A percentile compares a stretch with the other conserved stretches of the same genome.
phyloP scores from a whole-genome alignment of 2,888 invertebrate genomes.

The Trissonchulus sp. region DNA sequence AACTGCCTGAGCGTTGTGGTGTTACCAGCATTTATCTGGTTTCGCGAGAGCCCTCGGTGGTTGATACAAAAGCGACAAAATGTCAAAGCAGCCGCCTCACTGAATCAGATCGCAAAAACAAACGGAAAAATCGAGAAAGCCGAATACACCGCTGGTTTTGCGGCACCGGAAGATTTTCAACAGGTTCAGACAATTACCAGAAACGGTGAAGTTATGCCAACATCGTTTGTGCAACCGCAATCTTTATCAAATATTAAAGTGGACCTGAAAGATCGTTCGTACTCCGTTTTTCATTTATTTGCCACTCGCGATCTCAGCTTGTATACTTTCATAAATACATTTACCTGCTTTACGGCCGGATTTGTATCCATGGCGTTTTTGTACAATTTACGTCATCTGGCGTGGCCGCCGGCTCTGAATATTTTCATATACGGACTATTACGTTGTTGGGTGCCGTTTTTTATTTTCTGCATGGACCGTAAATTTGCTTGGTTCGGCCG shows the following conservation, averaged over 20 bases:
- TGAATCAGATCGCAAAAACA: conserved; percentile 12
- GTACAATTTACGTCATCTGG: conserved; percentile 31
- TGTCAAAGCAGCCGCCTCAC: background rate
- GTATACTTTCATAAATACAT: conserved; percentile 40
- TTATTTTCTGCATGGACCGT: conserved; percentile 38
- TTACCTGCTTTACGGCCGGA: conserved; percentile 38
- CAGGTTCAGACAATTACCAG: background rate
- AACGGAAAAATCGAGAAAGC: background rate
- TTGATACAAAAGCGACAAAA: conserved; percentile 25
- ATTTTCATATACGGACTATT: conserved; percentile 39
- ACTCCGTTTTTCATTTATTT: conserved; percentile 38
- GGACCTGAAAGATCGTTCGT: conserved; percentile 28
- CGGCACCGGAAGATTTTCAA: background rate
- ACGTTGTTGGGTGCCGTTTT: conserved; percentile 40
- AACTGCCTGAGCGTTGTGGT: conserved; percentile 16
- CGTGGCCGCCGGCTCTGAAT: conserved; percentile 41
- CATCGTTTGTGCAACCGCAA: background rate
- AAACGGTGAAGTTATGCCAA: background rate
- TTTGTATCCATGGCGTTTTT: conserved; percentile 37
- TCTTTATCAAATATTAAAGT: conserved; percentile 11
- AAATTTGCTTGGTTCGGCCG: conserved; percentile 36
- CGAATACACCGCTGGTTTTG: background rate
- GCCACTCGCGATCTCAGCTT: conserved; percentile 33
- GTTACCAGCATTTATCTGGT: background rate
- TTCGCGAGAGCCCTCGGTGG: conserved; percentile 30